A percentile compares a stretch with the other conserved stretches of the same genome.
phyloP scores from a whole-genome alignment of 1,140 invertebrate species.

The Maniola jurtina region DNA sequence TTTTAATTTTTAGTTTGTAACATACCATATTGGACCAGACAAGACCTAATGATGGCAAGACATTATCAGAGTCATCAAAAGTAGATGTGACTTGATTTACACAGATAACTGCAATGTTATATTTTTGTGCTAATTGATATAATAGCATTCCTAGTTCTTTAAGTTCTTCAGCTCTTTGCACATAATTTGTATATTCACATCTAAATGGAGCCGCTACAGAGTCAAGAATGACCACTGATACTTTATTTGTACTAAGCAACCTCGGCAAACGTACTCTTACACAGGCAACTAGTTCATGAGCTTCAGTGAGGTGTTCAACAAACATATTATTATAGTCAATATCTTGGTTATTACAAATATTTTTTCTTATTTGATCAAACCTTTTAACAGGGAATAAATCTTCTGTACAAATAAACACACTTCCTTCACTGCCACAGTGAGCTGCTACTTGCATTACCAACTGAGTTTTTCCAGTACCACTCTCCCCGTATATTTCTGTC shows the following conservation, averaged over 20 bases:
- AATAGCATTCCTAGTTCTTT: constrained; percentile 54
- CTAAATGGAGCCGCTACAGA: constrained; percentile 66
- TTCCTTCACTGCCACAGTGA: constrained; percentile 47
- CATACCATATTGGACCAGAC: constrained; percentile 69
- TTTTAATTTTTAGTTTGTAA: constrained; percentile 40
- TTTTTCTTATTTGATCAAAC: constrained; percentile 53
- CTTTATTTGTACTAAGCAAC: constrained; percentile 43
- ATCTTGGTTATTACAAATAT: constrained; percentile 25
- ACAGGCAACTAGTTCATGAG: constrained; percentile 55
- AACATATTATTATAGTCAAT: constrained; percentile 46
- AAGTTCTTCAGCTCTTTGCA: constrained; percentile 64
- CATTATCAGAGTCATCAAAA: constrained; percentile 44
- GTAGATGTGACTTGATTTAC: constrained; percentile 66
- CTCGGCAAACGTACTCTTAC: constrained; percentile 54
- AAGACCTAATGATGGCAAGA: constrained; percentile 59
- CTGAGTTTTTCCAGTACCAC: constrained; percentile 92
- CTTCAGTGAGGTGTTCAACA: constrained; percentile 66
- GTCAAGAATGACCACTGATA: constrained; percentile 56
- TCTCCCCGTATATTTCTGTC: constrained; percentile 90
- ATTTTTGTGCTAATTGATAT: constrained; percentile 46
- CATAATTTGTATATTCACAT: constrained; percentile 58
- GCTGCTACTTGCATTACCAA: constrained; percentile 86
- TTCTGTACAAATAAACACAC: constrained; percentile 68
- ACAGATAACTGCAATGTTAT: constrained; percentile 57
- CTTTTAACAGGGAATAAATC: constrained; percentile 65